Percentiles rank a stretch among this genome's conserved stretches.
These are phyloP conservation scores for Diarsia rubi DNA, from an alignment of 2,888 invertebrate species.

Conservation along the genomic window DNA sequence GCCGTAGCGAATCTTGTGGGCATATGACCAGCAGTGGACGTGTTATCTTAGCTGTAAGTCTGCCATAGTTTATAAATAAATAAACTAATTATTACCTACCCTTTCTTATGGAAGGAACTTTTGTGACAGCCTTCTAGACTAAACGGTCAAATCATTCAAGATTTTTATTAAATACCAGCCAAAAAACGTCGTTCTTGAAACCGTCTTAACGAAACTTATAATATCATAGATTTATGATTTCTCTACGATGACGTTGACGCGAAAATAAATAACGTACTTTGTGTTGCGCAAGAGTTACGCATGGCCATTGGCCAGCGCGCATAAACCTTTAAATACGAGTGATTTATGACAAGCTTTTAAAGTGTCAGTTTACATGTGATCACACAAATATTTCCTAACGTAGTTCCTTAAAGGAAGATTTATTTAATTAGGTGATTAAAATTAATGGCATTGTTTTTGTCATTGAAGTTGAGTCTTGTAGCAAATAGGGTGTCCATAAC, in stretches of 20 bases:
- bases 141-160: neutral
- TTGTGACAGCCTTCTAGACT: neutral
- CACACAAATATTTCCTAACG: conserved; percentile 49
- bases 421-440: conserved; percentile 46
- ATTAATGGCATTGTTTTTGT: conserved; percentile 34
- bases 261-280: conserved; percentile 61
- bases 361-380: conserved; percentile 52
- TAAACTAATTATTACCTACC: too few species aligned
- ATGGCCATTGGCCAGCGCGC: conserved; percentile 1
- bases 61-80: too few species aligned
- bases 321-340: conserved; percentile 61
- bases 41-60: too few species aligned
- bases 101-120: neutral
- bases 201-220: conserved; percentile 11
- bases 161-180: neutral
- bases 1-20: neutral
- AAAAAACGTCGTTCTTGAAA: conserved; percentile 6
- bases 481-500: conserved; percentile 26
- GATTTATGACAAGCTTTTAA: conserved; percentile 65
- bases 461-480: conserved; percentile 23
- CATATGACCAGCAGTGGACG: neutral
- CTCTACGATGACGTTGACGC: conserved; percentile 39
- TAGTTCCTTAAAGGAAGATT: conserved; percentile 52
- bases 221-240: conserved; percentile 31
- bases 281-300: conserved; percentile 55